Evolutionary conservation across 1,140 invertebrate species (phyloP).

Genomic region (Matsumurasca onukii): DNA sequence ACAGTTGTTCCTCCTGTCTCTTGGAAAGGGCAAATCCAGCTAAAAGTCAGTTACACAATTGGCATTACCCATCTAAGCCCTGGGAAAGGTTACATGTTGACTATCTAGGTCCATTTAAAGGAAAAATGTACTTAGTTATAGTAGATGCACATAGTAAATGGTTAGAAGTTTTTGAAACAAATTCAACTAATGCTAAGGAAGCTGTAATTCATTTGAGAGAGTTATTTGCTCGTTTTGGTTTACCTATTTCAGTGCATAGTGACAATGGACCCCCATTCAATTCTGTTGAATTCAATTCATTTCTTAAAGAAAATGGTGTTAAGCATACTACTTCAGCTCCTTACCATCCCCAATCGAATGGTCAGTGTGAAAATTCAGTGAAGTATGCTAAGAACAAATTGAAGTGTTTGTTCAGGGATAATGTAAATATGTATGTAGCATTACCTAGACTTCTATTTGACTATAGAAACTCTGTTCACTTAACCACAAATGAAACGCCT

Average conservation of each 20-base stretch:
- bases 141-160: constrained; percentile 28
- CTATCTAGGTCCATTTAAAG: constrained; percentile 11
- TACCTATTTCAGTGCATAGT: not conserved
- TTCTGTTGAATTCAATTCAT: constrained; percentile 40
- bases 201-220: not conserved
- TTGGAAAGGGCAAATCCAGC: not conserved
- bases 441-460: constrained; percentile 11
- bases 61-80: constrained; percentile 3
- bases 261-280: constrained; percentile 16
- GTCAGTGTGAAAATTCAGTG: constrained; percentile 42
- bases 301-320: constrained; percentile 44
- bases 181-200: not conserved
- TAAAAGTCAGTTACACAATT: not conserved
- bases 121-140: constrained; percentile 19
- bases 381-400: constrained; percentile 40
- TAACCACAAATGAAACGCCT: constrained; percentile 8
- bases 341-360: constrained; percentile 45
- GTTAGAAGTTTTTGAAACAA: constrained; percentile 19
- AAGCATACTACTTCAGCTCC: constrained; percentile 41
- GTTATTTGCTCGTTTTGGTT: constrained; percentile 15
- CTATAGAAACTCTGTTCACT: constrained; percentile 9
- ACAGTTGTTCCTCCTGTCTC: constrained; percentile 10
- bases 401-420: not conserved
- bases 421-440: not conserved
- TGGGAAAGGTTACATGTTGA: constrained; percentile 15